Percentiles rank a stretch among this genome's conserved stretches.
Evolutionary conservation across 2,888 invertebrate species (phyloP).

Genomic region (Myathropa florea): DNA sequence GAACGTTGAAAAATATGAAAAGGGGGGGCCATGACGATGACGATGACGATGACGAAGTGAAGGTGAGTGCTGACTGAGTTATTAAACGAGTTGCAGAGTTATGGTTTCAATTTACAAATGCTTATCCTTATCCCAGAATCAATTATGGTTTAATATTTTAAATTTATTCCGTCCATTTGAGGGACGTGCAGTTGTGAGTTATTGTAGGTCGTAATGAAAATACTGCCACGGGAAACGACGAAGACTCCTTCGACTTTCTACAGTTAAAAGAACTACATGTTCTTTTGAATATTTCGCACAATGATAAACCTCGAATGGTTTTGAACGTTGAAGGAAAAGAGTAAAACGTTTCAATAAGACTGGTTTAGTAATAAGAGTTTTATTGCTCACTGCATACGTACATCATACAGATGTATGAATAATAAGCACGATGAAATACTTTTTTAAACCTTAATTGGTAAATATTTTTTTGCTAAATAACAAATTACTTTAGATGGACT

Average conservation of each 20-base stretch:
- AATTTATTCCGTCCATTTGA: constrained; percentile 41
- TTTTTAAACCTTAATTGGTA: no score
- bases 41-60: neutral
- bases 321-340: neutral
- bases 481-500: no score
- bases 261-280: neutral
- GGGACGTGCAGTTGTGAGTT: constrained; percentile 14
- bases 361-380: neutral
- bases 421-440: no score
- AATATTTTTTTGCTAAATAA: no score
- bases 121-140: constrained; percentile 55
- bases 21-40: neutral
- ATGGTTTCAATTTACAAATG: constrained; percentile 67
- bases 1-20: constrained; percentile 61
- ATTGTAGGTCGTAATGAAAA: neutral
- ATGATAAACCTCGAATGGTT: neutral
- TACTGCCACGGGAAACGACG: neutral
- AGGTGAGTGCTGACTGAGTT: constrained; percentile 42
- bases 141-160: constrained; percentile 62
- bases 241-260: neutral
- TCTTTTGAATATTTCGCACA: neutral
- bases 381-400: neutral
- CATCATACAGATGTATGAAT: neutral
- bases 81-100: constrained; percentile 58
- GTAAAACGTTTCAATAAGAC: neutral